These are phyloP conservation scores for Oeneis ivallda DNA, from an alignment of 2,888 invertebrate genomes.

Conservation along the genomic window DNA sequence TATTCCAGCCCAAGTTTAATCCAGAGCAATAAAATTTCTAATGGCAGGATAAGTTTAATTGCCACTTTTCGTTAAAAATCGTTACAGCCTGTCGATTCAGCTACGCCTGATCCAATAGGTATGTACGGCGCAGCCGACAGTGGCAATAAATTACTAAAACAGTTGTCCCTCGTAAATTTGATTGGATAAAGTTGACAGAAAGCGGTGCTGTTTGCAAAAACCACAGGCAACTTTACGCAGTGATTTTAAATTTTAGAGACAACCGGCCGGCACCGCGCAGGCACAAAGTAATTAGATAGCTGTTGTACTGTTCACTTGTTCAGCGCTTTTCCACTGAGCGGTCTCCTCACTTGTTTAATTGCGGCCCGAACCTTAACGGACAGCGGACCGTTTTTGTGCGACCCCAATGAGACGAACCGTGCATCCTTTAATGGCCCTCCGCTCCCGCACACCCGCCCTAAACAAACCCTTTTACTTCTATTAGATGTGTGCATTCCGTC, in stretches of 20 bases:
- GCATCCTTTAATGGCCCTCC: conserved; percentile 67
- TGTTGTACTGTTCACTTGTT: conserved; percentile 72
- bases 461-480: conserved; percentile 36
- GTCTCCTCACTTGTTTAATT: conserved; percentile 70
- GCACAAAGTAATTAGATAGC: conserved; percentile 75
- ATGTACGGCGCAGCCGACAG: conserved; percentile 28
- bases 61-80: conserved; percentile 23
- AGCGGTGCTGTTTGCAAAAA: conserved; percentile 61
- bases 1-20: neutral
- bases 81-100: conserved; percentile 10
- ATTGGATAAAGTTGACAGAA: conserved; percentile 53
- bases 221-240: conserved; percentile 65
- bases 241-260: conserved; percentile 63
- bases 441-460: conserved; percentile 41
- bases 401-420: conserved; percentile 65
- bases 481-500: conserved; percentile 35
- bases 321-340: conserved; percentile 72
- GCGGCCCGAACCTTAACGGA: conserved; percentile 70
- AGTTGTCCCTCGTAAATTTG: conserved; percentile 42
- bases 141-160: conserved; percentile 36
- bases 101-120: conserved; percentile 19
- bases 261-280: conserved; percentile 51
- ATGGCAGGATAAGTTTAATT: conserved; percentile 9
- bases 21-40: neutral
- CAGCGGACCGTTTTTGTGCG: conserved; percentile 70